These are phyloP conservation scores for Acanthornis magna DNA, from an alignment of 2,797 vertebrate species.

Conservation along the genomic window DNA sequence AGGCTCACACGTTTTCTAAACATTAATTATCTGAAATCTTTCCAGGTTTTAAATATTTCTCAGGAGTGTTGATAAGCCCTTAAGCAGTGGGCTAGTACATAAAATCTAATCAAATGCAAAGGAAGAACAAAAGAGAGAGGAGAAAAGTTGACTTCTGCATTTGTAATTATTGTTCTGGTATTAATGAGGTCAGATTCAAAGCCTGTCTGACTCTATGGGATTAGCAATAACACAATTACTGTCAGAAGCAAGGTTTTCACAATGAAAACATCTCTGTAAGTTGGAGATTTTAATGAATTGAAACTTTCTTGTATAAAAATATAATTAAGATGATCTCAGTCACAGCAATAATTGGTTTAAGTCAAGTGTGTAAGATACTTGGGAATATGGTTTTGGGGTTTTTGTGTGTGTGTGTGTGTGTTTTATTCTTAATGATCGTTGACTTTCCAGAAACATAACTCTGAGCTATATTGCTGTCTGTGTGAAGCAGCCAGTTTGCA, in stretches of 20 bases:
- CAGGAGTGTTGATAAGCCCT: neutral
- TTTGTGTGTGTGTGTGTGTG: neutral
- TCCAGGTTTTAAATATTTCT: conserved; percentile 10
- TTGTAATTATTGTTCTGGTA: conserved; percentile 35
- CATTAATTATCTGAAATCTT: neutral
- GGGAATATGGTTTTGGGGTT: neutral
- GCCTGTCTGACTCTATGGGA: neutral
- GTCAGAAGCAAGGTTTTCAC: conserved; percentile 13
- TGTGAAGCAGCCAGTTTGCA: neutral
- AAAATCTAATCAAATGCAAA: neutral
- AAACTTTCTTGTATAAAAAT: neutral
- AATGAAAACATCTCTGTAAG: neutral
- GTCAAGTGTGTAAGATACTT: neutral
- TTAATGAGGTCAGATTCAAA: conserved; percentile 50
- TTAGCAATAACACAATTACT: conserved; percentile 9
- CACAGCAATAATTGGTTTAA: neutral
- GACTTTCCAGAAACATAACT: neutral
- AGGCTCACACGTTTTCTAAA: neutral
- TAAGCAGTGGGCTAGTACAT: neutral
- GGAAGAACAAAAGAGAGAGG: neutral
- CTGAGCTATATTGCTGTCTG: neutral
- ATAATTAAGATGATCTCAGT: neutral
- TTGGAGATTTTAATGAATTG: conserved; percentile 1
- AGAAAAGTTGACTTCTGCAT: neutral
- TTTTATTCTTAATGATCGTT: conserved; percentile 2